phyloP scores from a whole-genome alignment of 2,888 invertebrate genomes.

The Tridacna gigas region DNA sequence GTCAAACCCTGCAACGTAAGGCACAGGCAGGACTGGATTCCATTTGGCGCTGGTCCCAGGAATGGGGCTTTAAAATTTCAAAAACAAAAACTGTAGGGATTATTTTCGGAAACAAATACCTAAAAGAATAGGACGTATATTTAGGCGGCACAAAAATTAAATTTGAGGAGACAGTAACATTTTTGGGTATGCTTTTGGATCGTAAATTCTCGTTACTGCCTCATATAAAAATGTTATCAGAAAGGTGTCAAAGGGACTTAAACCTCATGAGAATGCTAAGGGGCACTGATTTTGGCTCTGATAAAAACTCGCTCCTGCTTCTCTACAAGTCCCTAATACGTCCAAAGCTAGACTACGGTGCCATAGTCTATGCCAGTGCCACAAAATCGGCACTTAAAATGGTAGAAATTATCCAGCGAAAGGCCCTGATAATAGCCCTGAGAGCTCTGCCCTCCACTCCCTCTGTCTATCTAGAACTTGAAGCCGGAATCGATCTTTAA shows the following conservation, averaged over 20 bases:
- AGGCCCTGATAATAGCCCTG: slow-evolving; percentile 21
- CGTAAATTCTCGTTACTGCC: background rate
- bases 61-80: slow-evolving; percentile 37
- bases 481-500: slow-evolving; percentile 11
- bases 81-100: slow-evolving; percentile 28
- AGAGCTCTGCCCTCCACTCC: slow-evolving; percentile 9
- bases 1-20: slow-evolving; percentile 10
- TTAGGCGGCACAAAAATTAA: slow-evolving; percentile 17
- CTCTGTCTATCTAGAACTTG: background rate
- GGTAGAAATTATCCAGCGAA: slow-evolving; percentile 4
- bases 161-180: slow-evolving; percentile 18
- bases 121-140: background rate
- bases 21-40: slow-evolving; percentile 28
- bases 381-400: background rate
- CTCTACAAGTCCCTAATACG: slow-evolving; percentile 18
- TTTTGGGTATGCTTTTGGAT: slow-evolving; percentile 18
- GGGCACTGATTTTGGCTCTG: slow-evolving; percentile 24
- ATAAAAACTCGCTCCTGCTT: slow-evolving; percentile 1
- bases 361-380: slow-evolving; percentile 14
- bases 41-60: slow-evolving; percentile 32
- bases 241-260: slow-evolving; percentile 12
- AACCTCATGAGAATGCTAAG: slow-evolving; percentile 25
- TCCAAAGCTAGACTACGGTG: slow-evolving; percentile 25
- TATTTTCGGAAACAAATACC: background rate
- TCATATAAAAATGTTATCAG: slow-evolving; percentile 2